Evolutionary conservation across 1,140 invertebrate species (phyloP).

Genomic region (Leptinotarsa lineolata): DNA sequence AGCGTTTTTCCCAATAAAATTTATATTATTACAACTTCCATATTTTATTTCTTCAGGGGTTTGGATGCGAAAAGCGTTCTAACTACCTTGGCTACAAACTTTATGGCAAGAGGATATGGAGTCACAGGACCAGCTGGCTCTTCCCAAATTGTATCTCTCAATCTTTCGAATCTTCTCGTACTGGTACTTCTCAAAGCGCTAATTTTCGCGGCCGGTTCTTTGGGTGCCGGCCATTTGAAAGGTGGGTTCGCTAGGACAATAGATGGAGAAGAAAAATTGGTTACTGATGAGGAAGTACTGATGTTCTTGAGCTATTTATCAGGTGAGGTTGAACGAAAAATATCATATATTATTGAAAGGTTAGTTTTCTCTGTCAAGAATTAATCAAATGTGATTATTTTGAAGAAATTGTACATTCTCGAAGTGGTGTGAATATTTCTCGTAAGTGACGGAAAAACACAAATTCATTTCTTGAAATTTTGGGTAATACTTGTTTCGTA

Average conservation of each 20-base stretch:
- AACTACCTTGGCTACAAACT: conserved; percentile 47
- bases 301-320: conserved; percentile 50
- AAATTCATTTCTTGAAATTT: no score
- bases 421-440: no score
- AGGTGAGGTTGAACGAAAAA: conserved; percentile 30
- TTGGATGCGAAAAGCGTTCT: conserved; percentile 49
- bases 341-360: no score
- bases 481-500: no score
- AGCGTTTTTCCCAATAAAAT: background rate
- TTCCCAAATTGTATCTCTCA: conserved; percentile 76
- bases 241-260: conserved; percentile 62
- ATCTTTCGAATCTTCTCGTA: conserved; percentile 79
- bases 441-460: no score
- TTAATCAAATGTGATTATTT: no score
- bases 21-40: background rate
- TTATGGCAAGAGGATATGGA: conserved; percentile 49
- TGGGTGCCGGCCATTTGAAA: conserved; percentile 69
- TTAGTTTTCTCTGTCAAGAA: no score
- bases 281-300: conserved; percentile 51
- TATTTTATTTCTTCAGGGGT: conserved; percentile 41
- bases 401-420: no score
- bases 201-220: conserved; percentile 76
- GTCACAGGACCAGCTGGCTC: conserved; percentile 40
- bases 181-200: conserved; percentile 79
- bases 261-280: conserved; percentile 54